phyloP scores from a whole-genome alignment of 2,797 vertebrate genomes.

The Pteropus rufus region DNA sequence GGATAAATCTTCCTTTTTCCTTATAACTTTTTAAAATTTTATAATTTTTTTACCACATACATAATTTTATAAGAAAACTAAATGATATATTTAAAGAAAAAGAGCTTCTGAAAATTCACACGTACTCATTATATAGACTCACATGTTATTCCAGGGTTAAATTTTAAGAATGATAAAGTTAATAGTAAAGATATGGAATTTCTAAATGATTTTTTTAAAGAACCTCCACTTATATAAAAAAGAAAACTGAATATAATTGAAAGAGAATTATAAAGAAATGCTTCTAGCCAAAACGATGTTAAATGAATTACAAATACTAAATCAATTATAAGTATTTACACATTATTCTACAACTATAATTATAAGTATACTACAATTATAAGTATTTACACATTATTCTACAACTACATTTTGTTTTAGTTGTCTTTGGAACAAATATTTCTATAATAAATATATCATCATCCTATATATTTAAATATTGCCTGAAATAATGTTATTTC shows the following conservation, averaged over 20 bases:
- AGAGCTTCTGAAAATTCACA: not conserved
- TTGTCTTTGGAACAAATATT: slow-evolving; percentile 36
- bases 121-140: not conserved
- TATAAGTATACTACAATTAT: not conserved
- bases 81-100: slow-evolving; percentile 5
- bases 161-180: slow-evolving; percentile 33
- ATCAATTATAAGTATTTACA: slow-evolving; percentile 27
- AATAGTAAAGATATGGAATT: slow-evolving; percentile 48
- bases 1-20: slow-evolving; percentile 5
- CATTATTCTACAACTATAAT: slow-evolving; percentile 8
- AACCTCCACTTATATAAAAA: not conserved
- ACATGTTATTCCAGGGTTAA: not conserved
- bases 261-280: slow-evolving; percentile 29
- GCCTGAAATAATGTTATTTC: slow-evolving; percentile 40
- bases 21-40: not conserved
- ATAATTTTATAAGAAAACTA: slow-evolving; percentile 28
- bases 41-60: not conserved
- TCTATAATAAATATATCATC: slow-evolving; percentile 30
- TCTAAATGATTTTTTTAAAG: slow-evolving; percentile 10
- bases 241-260: slow-evolving; percentile 26
- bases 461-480: slow-evolving; percentile 19
- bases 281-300: slow-evolving; percentile 42
- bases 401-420: slow-evolving; percentile 19
- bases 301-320: slow-evolving; percentile 55
- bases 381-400: slow-evolving; percentile 40